Base-by-base conservation (phyloP, 2,113 vertebrate genomes). In the Dipodomys merriami region DNA sequence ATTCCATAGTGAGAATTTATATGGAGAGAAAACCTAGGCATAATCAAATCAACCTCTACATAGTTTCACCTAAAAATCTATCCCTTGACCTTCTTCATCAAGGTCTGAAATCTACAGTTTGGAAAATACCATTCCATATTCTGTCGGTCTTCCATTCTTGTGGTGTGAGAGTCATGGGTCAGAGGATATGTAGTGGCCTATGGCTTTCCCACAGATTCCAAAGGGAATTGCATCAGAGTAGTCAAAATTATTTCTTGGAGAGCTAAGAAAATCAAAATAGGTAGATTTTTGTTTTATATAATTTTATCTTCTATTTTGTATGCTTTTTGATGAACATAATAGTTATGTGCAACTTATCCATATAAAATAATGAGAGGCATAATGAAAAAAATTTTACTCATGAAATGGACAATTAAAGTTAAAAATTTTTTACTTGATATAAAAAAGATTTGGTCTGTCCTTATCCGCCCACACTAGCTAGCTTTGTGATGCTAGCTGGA, bases 11-110 rank as follows among this genome's bases (percentile, higher is more conserved):
- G 12, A 0, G 4, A 83, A 39, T 44, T 91, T 16, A 60, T 33
- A 64, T 64, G 16, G 8, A 86, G 20, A 53, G 18, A 23, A 82
- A 87, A 86, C 90, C 84, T 84, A 57, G 62, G 57, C n/a, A 67
- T 13, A 77, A 82, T 8, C 23, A 27, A 53, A 53, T 9, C 23
- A 94, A 69, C 5, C 30, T 88, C 11, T 30, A 0, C 3, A 11
- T 57, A 57, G 15, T 57, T 57, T 57, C 53, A 18, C 22, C 39
- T 80, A 53, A 82, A 72, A 73, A 82, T 57, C 53, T 57, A 1
- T 16, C 12, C 16, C 6, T 35, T 12, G 25, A 72, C 20, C 0
- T 57, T 12, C 53, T 33, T 91, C 46, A 74, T 25, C 10, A 53
- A 5, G 68, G 10, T 57, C 30, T n/a, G 39, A 23, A n/a, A 30